Conservation (phyloP, 2,888 invertebrate genomes). For the Cryptophagus acutangulus region DNA sequence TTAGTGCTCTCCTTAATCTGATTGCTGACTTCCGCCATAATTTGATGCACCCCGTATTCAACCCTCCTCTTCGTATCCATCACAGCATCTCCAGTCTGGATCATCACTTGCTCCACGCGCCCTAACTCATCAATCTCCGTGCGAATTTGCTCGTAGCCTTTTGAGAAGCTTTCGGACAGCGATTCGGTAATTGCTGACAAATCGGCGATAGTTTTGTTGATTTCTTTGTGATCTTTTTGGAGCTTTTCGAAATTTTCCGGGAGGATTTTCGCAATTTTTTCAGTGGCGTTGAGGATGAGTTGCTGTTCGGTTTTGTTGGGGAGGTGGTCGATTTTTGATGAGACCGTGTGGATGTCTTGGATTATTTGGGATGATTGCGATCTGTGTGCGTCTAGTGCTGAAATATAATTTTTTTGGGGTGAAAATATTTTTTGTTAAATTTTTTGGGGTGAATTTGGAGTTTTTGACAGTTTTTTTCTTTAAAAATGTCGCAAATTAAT, state of each 20-base stretch:
- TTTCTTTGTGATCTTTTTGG: constrained; percentile 32
- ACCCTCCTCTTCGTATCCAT: constrained; percentile 77
- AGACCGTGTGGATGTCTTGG: constrained; percentile 35
- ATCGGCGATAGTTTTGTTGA: constrained; percentile 34
- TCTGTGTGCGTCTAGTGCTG: constrained; percentile 39
- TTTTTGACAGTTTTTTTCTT: too few relatives aligned
- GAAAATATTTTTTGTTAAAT: too few relatives aligned
- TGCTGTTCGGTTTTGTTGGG: constrained; percentile 54
- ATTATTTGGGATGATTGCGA: constrained; percentile 37
- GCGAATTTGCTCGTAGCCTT: constrained; percentile 53
- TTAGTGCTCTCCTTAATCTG: constrained; percentile 61
- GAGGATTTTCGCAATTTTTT: constrained; percentile 20
- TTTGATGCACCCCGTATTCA: constrained; percentile 80
- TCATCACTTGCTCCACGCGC: constrained; percentile 71
- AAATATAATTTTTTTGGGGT: too few relatives aligned
- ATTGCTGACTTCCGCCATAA: constrained; percentile 69
- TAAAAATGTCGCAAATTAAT: too few relatives aligned
- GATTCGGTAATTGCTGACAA: constrained; percentile 54
- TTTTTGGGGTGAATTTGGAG: too few relatives aligned
- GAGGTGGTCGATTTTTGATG: constrained; percentile 38
- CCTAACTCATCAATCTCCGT: constrained; percentile 57
- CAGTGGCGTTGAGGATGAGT: constrained; percentile 57
- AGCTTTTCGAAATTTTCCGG: constrained; percentile 27
- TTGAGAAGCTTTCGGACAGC: constrained; percentile 54
- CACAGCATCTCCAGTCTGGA: constrained; percentile 80